Evolutionary conservation across 2,113 vertebrate genomes (phyloP).

Genomic region (Rhabdomys dilectus): DNA sequence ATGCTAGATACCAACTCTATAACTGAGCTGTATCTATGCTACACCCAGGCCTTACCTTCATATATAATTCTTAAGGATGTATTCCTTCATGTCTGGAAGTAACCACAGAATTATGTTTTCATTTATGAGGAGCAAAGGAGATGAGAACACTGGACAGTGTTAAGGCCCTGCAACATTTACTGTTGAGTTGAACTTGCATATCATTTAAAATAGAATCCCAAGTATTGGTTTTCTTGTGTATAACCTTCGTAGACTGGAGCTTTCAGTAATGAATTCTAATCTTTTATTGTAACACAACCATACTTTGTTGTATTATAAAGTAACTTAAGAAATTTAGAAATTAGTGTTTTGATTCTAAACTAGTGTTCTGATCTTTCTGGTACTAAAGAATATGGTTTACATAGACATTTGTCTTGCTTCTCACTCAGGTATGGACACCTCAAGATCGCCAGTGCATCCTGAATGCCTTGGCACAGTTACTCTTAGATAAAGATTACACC

Average conservation of each 20-base stretch:
- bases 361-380: background rate
- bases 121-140: background rate
- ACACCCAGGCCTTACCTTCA: background rate
- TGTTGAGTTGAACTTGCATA: conserved; percentile 22
- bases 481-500: conserved; percentile 96
- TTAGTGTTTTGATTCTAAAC: background rate
- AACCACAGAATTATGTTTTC: background rate
- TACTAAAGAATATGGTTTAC: background rate
- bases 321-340: conserved; percentile 36
- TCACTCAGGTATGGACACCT: conserved; percentile 92
- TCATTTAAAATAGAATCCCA: conserved; percentile 38
- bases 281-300: background rate
- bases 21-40: background rate
- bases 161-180: background rate
- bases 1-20: background rate
- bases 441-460: conserved; percentile 96
- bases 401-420: conserved; percentile 4
- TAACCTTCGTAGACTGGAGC: background rate
- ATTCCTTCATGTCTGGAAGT: background rate
- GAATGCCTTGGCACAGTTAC: conserved; percentile 89
- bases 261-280: background rate
- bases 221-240: background rate
- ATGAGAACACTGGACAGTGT: background rate
- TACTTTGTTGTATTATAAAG: background rate
- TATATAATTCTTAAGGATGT: background rate